A percentile compares a stretch with the other conserved stretches of the same genome.
Conservation (phyloP, 2,113 vertebrate species). For the Platysternon megacephalum region DNA sequence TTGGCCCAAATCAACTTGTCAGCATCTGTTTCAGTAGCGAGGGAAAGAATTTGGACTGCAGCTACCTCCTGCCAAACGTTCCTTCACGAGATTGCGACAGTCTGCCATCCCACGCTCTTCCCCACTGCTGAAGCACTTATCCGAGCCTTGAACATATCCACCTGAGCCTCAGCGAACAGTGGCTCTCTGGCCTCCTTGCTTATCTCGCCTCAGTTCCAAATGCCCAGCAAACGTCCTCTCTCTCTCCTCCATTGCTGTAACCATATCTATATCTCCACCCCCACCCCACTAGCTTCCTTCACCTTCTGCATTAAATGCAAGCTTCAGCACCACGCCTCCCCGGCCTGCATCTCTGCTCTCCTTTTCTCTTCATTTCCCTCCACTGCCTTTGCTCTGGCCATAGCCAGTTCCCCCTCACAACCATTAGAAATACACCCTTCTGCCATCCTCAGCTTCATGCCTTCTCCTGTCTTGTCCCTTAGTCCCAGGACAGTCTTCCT, state of each 20-base stretch:
- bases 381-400: background rate
- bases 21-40: constrained; percentile 8
- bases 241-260: background rate
- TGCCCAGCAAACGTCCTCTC: background rate
- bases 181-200: background rate
- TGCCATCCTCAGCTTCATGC: background rate
- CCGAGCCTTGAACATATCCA: background rate
- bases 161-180: background rate
- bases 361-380: constrained; percentile 11
- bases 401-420: background rate
- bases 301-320: background rate
- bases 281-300: background rate
- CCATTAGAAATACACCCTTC: background rate
- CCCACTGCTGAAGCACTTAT: background rate
- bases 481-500: too few relatives aligned
- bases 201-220: background rate
- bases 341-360: background rate
- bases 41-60: background rate
- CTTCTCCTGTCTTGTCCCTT: too few relatives aligned
- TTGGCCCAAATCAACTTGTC: background rate
- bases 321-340: background rate
- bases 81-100: background rate
- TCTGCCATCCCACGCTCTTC: background rate
- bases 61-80: background rate
- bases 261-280: background rate